phyloP scores from a whole-genome alignment of 1,140 invertebrate genomes.

The Habropoda laboriosa region DNA sequence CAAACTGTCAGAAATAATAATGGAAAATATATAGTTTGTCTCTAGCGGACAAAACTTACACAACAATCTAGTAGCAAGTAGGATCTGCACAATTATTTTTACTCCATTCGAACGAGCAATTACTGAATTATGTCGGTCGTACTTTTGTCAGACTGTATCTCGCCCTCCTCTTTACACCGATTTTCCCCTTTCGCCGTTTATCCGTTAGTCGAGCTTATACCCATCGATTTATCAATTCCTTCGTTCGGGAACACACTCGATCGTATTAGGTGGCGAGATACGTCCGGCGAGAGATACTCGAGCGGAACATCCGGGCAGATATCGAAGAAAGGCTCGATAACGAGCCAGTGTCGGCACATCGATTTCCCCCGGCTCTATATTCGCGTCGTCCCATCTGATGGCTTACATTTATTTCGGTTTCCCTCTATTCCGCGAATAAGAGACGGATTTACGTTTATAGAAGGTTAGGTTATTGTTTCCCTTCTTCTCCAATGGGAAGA shows the following conservation, averaged over 20 bases:
- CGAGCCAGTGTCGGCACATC: neutral
- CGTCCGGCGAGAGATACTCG: neutral
- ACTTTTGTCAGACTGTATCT: too few species aligned
- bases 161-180: conserved; percentile 46
- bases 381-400: neutral
- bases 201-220: conserved; percentile 34
- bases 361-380: neutral
- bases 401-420: conserved; percentile 3
- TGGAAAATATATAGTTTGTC: too few species aligned
- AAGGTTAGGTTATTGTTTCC: neutral
- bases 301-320: conserved; percentile 5
- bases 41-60: too few species aligned
- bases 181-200: conserved; percentile 54
- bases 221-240: conserved; percentile 73
- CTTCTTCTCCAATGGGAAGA: neutral
- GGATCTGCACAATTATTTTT: too few species aligned
- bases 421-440: too few species aligned
- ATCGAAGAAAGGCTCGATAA: conserved; percentile 22
- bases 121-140: too few species aligned
- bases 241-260: conserved; percentile 51
- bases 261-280: conserved; percentile 8
- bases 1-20: too few species aligned
- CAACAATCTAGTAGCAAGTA: too few species aligned
- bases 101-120: too few species aligned
- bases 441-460: neutral